phyloP scores from a whole-genome alignment of 2,113 vertebrate species.

The Phyllostomus hastatus region DNA sequence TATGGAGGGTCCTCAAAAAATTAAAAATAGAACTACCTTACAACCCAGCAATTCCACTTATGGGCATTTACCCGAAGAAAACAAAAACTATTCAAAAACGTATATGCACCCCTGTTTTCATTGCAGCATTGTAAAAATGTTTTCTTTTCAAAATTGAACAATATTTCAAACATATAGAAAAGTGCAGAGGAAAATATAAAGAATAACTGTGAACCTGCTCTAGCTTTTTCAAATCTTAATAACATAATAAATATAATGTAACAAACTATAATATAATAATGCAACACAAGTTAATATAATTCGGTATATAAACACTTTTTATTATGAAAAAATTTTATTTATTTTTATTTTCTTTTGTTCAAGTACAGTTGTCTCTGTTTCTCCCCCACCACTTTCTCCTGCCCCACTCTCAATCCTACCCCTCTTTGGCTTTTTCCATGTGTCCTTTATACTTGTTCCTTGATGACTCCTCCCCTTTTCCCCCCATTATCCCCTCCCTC shows the following conservation, averaged over 20 bases:
- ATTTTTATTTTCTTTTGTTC: no score
- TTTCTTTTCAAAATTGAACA: neutral
- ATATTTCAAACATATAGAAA: constrained; percentile 4
- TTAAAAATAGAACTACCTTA: neutral
- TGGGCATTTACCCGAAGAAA: neutral
- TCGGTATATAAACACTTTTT: neutral
- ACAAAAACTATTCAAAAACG: neutral
- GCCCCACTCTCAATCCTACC: no score
- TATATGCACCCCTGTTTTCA: no score
- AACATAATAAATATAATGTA: neutral
- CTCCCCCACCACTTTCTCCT: no score
- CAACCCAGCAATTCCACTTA: neutral
- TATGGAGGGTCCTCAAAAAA: neutral
- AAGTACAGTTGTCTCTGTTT: no score
- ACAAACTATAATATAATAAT: neutral
- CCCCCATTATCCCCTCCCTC: no score
- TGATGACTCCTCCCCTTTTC: no score
- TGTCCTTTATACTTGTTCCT: no score
- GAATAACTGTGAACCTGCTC: neutral
- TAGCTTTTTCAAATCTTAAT: neutral
- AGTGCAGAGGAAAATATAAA: constrained; percentile 5
- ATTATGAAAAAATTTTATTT: neutral
- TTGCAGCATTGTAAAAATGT: neutral
- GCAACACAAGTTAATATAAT: neutral
- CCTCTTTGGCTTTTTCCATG: no score